A percentile compares a stretch with the other conserved stretches of the same genome.
These are phyloP conservation scores for Oppia nitens DNA, from an alignment of 1,140 invertebrate genomes.

Conservation along the genomic window DNA sequence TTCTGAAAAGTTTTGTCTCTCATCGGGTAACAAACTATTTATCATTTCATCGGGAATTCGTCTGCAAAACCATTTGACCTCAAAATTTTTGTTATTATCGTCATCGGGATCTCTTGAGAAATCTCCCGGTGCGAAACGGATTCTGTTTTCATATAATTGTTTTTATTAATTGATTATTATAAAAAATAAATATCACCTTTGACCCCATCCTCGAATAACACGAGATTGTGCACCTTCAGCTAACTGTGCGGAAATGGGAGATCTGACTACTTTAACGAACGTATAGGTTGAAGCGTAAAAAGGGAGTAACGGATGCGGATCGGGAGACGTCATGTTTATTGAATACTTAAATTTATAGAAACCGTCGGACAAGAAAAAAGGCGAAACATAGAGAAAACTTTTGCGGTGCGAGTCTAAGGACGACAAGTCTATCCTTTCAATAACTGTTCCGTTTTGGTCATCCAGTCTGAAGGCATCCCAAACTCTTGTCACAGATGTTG, in stretches of 20 bases:
- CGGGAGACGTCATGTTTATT: constrained; percentile 21
- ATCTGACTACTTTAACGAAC: constrained; percentile 21
- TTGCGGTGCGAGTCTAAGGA: constrained; percentile 23
- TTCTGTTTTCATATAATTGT: not conserved
- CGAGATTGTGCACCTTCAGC: constrained; percentile 23
- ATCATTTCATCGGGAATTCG: constrained; percentile 21
- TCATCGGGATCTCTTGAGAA: constrained; percentile 24
- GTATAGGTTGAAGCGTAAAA: constrained; percentile 18
- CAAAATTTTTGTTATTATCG: constrained; percentile 22
- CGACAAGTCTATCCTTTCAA: constrained; percentile 22
- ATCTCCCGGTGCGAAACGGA: constrained; percentile 20
- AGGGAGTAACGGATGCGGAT: constrained; percentile 16
- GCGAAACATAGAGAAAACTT: constrained; percentile 24
- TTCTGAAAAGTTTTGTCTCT: constrained; percentile 19
- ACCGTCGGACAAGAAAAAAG: constrained; percentile 22
- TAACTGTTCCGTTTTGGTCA: constrained; percentile 17
- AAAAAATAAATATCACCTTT: constrained; percentile 8
- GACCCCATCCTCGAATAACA: constrained; percentile 23
- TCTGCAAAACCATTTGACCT: constrained; percentile 23
- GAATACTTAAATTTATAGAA: constrained; percentile 23
- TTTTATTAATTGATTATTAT: not conserved
- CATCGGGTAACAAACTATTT: constrained; percentile 17
- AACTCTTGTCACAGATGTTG: constrained; percentile 16
- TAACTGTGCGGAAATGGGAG: constrained; percentile 23
- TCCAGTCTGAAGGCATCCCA: constrained; percentile 19